These are phyloP conservation scores for Passer montanus DNA, from an alignment of 2,113 vertebrate species.

Conservation along the genomic window DNA sequence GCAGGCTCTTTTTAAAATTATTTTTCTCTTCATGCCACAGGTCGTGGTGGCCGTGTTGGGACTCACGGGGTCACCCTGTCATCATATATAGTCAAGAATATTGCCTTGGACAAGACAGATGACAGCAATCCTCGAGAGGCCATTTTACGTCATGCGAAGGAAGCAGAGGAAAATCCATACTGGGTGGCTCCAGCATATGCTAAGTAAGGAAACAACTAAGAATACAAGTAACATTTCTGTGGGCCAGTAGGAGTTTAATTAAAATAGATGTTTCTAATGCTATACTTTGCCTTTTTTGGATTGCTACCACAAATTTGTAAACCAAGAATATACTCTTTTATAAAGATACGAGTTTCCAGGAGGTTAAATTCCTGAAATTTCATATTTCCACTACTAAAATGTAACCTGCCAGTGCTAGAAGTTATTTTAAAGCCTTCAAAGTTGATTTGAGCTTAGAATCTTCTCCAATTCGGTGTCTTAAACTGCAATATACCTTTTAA, in stretches of 20 bases:
- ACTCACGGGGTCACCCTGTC: constrained; percentile 95
- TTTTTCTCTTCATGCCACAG: constrained; percentile 61
- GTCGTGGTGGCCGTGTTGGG: constrained; percentile 93
- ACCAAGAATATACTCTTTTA: background rate
- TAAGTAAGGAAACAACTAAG: constrained; percentile 76
- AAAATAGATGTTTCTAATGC: background rate
- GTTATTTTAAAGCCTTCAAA: background rate
- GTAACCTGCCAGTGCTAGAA: background rate
- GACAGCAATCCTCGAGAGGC: constrained; percentile 97
- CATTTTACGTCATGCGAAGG: constrained; percentile 93
- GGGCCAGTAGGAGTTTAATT: background rate
- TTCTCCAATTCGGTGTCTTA: background rate
- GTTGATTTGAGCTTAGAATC: background rate
- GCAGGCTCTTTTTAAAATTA: background rate
- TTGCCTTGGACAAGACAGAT: constrained; percentile 94
- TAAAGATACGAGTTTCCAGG: background rate
- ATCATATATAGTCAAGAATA: constrained; percentile 98
- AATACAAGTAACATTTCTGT: background rate
- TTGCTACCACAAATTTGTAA: background rate
- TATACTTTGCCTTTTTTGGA: background rate
- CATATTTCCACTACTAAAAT: background rate
- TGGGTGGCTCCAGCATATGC: constrained; percentile 94
- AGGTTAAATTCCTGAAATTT: background rate
- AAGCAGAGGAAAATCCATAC: constrained; percentile 90
- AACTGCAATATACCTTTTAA: background rate